Evolutionary conservation across 2,888 invertebrate species (phyloP).

Genomic region (Pachymerium ferrugineum): DNA sequence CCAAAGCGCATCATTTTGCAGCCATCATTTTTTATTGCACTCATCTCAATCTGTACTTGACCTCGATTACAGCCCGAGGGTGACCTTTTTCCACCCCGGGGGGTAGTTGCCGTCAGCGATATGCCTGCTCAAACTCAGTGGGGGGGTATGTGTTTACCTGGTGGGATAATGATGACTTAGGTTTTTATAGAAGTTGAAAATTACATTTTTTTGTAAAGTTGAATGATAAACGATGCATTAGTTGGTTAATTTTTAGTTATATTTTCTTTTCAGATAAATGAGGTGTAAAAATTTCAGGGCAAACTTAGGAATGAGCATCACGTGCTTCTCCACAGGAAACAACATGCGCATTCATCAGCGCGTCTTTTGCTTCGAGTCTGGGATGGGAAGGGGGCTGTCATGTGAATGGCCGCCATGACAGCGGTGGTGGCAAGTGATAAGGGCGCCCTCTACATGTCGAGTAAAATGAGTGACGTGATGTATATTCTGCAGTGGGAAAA

Average conservation of each 20-base stretch:
- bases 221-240: too few species aligned
- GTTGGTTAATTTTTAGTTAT: not conserved
- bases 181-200: not conserved
- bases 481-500: not conserved
- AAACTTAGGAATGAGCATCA: conserved; percentile 5
- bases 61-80: not conserved
- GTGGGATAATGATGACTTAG: conserved; percentile 9
- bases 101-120: conserved; percentile 10
- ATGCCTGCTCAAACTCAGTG: not conserved
- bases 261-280: not conserved
- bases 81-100: conserved; percentile 6
- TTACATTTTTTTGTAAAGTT: too few species aligned
- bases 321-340: conserved; percentile 7
- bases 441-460: conserved; percentile 9
- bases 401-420: conserved; percentile 21
- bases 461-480: not conserved
- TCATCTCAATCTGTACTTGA: conserved; percentile 18
- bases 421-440: conserved; percentile 16
- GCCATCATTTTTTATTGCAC: not conserved
- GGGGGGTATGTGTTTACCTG: not conserved
- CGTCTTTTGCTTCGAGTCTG: conserved; percentile 15
- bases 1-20: conserved; percentile 18
- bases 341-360: conserved; percentile 21
- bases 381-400: conserved; percentile 14
- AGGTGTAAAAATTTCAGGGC: not conserved